Evolutionary conservation across 2,113 vertebrate genomes (phyloP).

Genomic region (Psittacula cyanocephala): DNA sequence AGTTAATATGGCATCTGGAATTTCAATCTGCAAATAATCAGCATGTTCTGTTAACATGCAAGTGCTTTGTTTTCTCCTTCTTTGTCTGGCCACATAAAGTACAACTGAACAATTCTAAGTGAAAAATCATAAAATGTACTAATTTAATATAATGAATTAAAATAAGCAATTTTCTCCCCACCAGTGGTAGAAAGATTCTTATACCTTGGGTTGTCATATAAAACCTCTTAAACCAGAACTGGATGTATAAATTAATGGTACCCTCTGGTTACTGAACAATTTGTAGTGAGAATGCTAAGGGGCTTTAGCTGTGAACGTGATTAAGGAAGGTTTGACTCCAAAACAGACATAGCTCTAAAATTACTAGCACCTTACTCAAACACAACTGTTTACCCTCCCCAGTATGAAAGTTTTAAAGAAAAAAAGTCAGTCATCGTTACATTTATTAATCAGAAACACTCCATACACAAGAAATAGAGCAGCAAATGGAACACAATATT

Average conservation of each 20-base stretch:
- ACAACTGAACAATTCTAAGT: not conserved
- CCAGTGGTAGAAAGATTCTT: not conserved
- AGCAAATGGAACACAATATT: not conserved
- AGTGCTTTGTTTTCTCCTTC: not conserved
- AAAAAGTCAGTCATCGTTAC: not conserved
- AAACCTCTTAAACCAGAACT: not conserved
- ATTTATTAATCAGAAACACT: not conserved
- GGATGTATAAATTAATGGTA: not conserved
- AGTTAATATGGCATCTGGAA: not conserved
- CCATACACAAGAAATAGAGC: not conserved
- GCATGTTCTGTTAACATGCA: not conserved
- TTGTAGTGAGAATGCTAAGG: not conserved
- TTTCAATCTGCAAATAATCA: not conserved
- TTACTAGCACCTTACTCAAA: not conserved
- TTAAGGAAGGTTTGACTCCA: not conserved
- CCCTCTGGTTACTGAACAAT: not conserved
- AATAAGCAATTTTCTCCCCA: not conserved
- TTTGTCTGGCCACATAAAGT: not conserved
- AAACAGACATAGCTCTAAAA: not conserved
- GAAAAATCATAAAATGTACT: not conserved
- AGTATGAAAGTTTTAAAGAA: not conserved
- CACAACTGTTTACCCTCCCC: not conserved
- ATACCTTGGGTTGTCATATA: not conserved
- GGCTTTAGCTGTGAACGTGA: not conserved
- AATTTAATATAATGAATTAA: not conserved